These are phyloP conservation scores for Molossus molossus DNA, from an alignment of 2,797 vertebrate species.

Conservation along the genomic window DNA sequence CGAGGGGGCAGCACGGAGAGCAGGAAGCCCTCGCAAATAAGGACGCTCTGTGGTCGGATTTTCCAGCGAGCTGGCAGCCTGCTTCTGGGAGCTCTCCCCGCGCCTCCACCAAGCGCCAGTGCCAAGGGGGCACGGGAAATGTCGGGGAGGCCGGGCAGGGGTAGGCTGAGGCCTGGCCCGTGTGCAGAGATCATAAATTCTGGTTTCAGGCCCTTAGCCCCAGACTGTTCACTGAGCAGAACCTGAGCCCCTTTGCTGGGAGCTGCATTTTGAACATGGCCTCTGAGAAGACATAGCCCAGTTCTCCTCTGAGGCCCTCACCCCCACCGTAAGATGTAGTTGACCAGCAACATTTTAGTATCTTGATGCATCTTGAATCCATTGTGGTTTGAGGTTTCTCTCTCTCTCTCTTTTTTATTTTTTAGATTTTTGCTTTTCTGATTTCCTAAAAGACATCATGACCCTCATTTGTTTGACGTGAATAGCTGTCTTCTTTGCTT, in stretches of 20 bases:
- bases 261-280: background rate
- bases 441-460: slow-evolving; percentile 43
- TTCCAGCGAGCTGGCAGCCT: slow-evolving; percentile 83
- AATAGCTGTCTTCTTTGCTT: background rate
- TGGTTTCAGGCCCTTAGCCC: background rate
- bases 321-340: background rate
- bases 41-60: slow-evolving; percentile 84
- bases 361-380: background rate
- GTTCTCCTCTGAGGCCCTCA: background rate
- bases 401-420: too few relatives aligned
- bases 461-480: background rate
- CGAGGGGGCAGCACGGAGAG: slow-evolving; percentile 60
- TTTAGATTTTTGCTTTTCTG: background rate
- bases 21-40: slow-evolving; percentile 77
- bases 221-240: background rate
- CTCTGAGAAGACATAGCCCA: background rate
- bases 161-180: background rate
- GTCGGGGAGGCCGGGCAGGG: background rate
- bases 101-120: background rate
- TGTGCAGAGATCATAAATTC: background rate
- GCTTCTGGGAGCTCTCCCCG: slow-evolving; percentile 72
- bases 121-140: accelerated
- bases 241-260: background rate
- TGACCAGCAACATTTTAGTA: background rate
- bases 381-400: background rate